Percentiles rank a stretch among this genome's conserved stretches.
Conservation (phyloP, 2,797 vertebrate genomes). For the Myotis pilosus region DNA sequence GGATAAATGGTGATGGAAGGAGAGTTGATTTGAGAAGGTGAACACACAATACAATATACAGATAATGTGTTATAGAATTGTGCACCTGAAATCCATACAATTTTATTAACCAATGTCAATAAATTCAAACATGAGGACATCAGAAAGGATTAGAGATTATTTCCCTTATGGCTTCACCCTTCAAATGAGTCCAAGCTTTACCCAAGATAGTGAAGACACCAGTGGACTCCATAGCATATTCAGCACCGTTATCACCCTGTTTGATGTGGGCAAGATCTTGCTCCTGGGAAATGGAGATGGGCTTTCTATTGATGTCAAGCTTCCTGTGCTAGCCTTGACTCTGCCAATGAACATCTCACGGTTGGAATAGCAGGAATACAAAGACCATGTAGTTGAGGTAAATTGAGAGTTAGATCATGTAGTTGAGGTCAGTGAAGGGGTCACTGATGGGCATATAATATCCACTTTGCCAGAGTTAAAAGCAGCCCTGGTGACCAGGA, state of each 20-base stretch:
- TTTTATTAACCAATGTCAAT: neutral
- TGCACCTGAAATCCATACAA: neutral
- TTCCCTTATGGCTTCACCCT: too few species aligned
- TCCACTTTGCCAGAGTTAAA: slow-evolving; percentile 61
- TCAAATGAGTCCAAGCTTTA: too few species aligned
- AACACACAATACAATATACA: neutral
- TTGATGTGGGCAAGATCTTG: too few species aligned
- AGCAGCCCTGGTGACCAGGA: slow-evolving; percentile 88
- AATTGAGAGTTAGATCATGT: slow-evolving; percentile 75
- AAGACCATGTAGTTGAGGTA: slow-evolving; percentile 88
- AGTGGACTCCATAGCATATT: too few species aligned
- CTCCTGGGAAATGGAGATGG: too few species aligned
- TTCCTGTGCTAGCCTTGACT: slow-evolving; percentile 87
- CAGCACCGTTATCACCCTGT: too few species aligned
- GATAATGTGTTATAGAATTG: neutral
- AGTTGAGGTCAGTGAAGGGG: too few species aligned
- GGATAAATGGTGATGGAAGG: too few species aligned
- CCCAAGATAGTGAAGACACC: too few species aligned
- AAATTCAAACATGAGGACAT: too few species aligned
- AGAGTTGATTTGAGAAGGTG: neutral
- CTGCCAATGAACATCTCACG: slow-evolving; percentile 86
- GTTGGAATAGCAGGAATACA: slow-evolving; percentile 87
- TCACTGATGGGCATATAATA: too few species aligned
- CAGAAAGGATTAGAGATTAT: too few species aligned
- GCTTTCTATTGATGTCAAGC: neutral